Evolutionary conservation across 2,113 vertebrate genomes (phyloP), one percentile per base, ranked within the genome.

Genomic region (Tauraco erythrolophus): DNA sequence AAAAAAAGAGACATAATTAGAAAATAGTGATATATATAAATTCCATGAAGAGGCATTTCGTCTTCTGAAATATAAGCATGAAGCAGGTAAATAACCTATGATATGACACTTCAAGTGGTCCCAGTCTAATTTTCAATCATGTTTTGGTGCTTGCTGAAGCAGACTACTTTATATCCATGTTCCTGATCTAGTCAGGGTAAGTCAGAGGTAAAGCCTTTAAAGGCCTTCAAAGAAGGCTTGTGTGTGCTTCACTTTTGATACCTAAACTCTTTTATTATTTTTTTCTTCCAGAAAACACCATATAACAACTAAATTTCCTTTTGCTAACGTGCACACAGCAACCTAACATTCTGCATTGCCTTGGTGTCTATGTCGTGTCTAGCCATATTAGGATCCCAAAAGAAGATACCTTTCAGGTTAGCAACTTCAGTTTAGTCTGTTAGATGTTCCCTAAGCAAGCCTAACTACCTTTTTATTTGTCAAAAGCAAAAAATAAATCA

Each of bases 301-400:
- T n/a, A 57, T 6, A 78, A 6, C 19, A 81, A 48, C 17, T 27
- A n/a, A 45, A 58, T 71, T 71, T 50, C 27, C 10, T 45, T 70
- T 78, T 39, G 11, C 11, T 57, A 65, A 1, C 9, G 19, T 18
- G 12, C 17, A 33, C 3, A 10, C 10, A 74, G 33, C 7, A 74
- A 31, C 13, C 9, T 51, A 64, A 25, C 7, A 31, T 6, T 60
- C 24, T 54, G 7, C 18, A 46, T 9, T 23, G 15, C 6, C 25
- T 72, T 60, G 19, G 8, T 56, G 24, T 69, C 39, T 71, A 1
- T 76, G 39, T 69, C 6, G 19, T n/a, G 9, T 53, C 19, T 48
- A 50, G 16, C 18, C 9, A 45, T 0, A 0, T 10, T 28, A 35
- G 22, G 37, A 70, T 65, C 33, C 4, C 6, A 22, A 86, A 57